These are phyloP conservation scores for Caenorhabditis plicata DNA, from an alignment of 2,888 invertebrate genomes.

Conservation along the genomic window DNA sequence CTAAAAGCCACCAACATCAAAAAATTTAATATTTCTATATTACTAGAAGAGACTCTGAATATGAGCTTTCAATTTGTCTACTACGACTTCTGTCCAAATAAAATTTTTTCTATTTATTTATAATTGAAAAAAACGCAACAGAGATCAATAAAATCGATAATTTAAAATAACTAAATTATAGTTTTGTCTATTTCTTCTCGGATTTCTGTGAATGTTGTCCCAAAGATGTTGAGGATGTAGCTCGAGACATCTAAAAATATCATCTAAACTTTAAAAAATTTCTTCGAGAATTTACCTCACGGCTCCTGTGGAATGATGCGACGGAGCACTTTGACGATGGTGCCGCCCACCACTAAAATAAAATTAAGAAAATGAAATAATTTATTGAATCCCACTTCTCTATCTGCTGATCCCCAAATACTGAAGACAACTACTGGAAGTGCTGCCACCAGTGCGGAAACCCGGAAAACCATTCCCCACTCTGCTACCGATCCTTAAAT, in stretches of 20 bases:
- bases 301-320: slow-evolving; percentile 36
- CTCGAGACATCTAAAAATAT: slow-evolving; percentile 29
- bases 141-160: no score
- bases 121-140: no score
- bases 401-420: slow-evolving; percentile 58
- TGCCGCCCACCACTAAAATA: slow-evolving; percentile 55
- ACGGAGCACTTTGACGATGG: slow-evolving; percentile 54
- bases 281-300: slow-evolving; percentile 13
- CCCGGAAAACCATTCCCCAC: slow-evolving; percentile 61
- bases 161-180: no score
- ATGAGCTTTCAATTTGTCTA: no score
- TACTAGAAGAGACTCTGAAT: no score
- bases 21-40: no score
- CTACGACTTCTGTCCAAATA: no score
- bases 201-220: slow-evolving; percentile 13
- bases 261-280: not conserved
- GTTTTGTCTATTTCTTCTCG: no score
- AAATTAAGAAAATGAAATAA: not conserved
- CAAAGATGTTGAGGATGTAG: slow-evolving; percentile 30
- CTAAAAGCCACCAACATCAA: no score
- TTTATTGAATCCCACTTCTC: slow-evolving; percentile 32
- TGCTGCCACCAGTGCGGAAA: slow-evolving; percentile 57
- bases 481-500: slow-evolving; percentile 45
- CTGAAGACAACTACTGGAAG: slow-evolving; percentile 57
- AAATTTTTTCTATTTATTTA: no score